Evolutionary conservation across 2,797 vertebrate species (phyloP).

Genomic region (Nannoperca australis): DNA sequence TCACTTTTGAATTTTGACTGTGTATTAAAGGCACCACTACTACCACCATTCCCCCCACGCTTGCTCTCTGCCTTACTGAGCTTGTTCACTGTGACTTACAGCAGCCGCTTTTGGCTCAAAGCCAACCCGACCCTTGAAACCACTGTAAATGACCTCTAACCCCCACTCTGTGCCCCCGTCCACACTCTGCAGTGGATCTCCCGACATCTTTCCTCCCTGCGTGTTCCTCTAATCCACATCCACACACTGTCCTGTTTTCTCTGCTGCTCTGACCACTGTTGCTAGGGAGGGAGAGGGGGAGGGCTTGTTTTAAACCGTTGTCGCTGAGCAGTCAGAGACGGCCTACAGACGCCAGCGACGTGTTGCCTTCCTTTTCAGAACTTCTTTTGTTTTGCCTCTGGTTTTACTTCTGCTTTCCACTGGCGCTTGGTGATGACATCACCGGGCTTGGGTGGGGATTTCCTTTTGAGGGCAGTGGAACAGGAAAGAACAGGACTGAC

Average conservation of each 20-base stretch:
- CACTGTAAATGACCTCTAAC: conserved; percentile 66
- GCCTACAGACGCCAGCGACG: too few relatives aligned
- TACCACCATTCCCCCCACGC: conserved; percentile 38
- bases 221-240: conserved; percentile 17
- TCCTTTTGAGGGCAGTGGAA: conserved; percentile 34
- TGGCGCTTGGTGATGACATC: conserved; percentile 33
- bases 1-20: conserved; percentile 61
- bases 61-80: conserved; percentile 61
- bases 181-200: conserved; percentile 9
- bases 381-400: conserved; percentile 10
- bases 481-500: conserved; percentile 19
- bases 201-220: not conserved
- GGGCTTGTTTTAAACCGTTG: not conserved
- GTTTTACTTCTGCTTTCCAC: conserved; percentile 11
- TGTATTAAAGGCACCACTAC: conserved; percentile 72
- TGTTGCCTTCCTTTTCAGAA: conserved; percentile 34
- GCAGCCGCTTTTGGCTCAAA: conserved; percentile 37
- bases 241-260: conserved; percentile 8
- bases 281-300: not conserved
- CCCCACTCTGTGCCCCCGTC: not conserved
- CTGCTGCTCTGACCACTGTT: conserved; percentile 53
- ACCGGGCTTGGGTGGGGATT: conserved; percentile 16
- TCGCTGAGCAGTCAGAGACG: not conserved
- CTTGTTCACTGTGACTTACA: conserved; percentile 60
- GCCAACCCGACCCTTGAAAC: conserved; percentile 33